Evolutionary conservation across 2,888 invertebrate species (phyloP).

Genomic region (Epinotia nisella): DNA sequence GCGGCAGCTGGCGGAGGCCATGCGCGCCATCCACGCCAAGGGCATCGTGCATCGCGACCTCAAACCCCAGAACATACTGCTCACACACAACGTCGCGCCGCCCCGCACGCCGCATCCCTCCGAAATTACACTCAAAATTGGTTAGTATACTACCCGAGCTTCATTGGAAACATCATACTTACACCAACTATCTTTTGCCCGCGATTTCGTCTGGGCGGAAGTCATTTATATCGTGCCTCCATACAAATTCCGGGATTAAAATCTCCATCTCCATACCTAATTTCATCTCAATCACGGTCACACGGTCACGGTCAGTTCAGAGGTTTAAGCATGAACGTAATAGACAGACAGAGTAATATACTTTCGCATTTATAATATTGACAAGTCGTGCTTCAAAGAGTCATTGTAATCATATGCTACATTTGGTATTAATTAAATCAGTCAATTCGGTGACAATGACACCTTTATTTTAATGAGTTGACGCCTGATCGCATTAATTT

Average conservation of each 20-base stretch:
- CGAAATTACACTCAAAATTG: constrained; percentile 97
- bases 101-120: constrained; percentile 88
- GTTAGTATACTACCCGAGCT: constrained; percentile 78
- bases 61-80: constrained; percentile 99
- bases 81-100: constrained; percentile 90
- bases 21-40: constrained; percentile 98
- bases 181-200: too few species aligned
- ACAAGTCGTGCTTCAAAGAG: background rate
- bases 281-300: too few species aligned
- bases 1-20: constrained; percentile 97
- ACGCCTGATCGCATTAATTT: background rate
- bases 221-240: too few species aligned
- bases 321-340: too few species aligned
- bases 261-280: too few species aligned
- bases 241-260: too few species aligned
- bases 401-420: constrained; percentile 2
- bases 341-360: too few species aligned
- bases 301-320: too few species aligned
- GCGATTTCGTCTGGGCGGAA: too few species aligned
- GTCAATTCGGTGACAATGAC: constrained; percentile 23
- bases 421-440: constrained; percentile 3
- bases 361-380: background rate
- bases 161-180: too few species aligned
- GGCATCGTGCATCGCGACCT: constrained; percentile 99
- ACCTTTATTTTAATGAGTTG: constrained; percentile 26